These are phyloP conservation scores for Sigmodon hispidus DNA, from an alignment of 2,113 vertebrate species.

Conservation along the genomic window DNA sequence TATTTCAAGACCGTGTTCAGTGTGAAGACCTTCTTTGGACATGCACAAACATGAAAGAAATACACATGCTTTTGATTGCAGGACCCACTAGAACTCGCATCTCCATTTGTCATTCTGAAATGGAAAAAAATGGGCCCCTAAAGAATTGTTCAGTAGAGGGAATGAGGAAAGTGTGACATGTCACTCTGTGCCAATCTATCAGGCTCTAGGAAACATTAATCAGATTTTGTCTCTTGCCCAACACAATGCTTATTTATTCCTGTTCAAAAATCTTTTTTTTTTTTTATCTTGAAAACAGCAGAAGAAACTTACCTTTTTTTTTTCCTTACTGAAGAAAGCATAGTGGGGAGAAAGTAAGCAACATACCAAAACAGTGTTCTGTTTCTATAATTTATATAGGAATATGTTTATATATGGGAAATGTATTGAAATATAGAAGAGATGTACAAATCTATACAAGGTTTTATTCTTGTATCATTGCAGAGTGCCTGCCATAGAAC, in stretches of 20 bases:
- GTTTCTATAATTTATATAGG: neutral
- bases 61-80: neutral
- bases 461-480: neutral
- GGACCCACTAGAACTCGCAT: neutral
- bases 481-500: neutral
- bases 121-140: neutral
- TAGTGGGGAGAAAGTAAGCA: neutral
- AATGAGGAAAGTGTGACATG: neutral
- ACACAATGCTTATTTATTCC: neutral
- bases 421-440: neutral
- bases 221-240: neutral
- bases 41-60: neutral
- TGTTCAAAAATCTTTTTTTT: neutral
- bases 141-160: neutral
- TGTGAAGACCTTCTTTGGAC: slow-evolving; percentile 30
- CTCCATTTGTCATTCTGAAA: neutral
- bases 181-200: neutral
- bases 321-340: neutral
- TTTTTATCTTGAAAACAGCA: neutral
- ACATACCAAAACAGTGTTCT: neutral
- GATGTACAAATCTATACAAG: neutral
- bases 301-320: neutral
- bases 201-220: neutral
- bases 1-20: neutral
- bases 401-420: neutral